Percentiles rank a stretch among this genome's conserved stretches.
Conservation (phyloP, 2,797 vertebrate genomes). For the Okamejei kenojei region DNA sequence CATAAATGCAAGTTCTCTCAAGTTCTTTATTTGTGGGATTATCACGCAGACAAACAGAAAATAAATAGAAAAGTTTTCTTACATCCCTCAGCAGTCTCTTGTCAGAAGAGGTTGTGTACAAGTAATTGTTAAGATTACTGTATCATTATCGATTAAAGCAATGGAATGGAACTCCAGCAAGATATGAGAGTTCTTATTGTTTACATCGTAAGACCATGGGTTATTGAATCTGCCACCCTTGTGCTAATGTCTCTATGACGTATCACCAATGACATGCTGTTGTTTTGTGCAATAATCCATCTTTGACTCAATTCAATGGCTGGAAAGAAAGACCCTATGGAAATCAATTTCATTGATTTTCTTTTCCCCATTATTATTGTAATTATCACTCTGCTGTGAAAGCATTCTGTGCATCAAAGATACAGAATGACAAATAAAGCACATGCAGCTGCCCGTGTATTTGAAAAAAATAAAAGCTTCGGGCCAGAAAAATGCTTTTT, state of each 20-base stretch:
- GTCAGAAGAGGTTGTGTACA: constrained; percentile 6
- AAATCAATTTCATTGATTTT: constrained; percentile 39
- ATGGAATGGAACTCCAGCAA: not conserved
- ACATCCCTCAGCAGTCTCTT: not conserved
- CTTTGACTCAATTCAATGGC: not conserved
- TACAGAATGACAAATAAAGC: not conserved
- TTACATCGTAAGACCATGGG: constrained; percentile 17
- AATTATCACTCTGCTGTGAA: not conserved
- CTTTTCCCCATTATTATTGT: not conserved
- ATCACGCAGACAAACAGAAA: not conserved
- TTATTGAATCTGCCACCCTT: constrained; percentile 39
- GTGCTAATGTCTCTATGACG: constrained; percentile 25
- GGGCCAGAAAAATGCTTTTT: not conserved
- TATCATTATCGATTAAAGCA: constrained; percentile 30
- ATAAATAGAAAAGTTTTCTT: no score
- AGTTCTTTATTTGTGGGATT: not conserved
- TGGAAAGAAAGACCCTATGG: not conserved
- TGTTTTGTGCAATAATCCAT: constrained; percentile 28
- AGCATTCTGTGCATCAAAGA: not conserved
- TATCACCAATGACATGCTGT: constrained; percentile 31
- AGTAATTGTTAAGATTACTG: not conserved
- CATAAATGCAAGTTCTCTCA: constrained; percentile 11
- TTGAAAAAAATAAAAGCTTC: not conserved
- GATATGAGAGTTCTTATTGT: constrained; percentile 29
- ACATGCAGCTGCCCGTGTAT: not conserved